These are phyloP conservation scores for Amphiprion percula DNA, from an alignment of 2,113 vertebrate species.

Conservation along the genomic window DNA sequence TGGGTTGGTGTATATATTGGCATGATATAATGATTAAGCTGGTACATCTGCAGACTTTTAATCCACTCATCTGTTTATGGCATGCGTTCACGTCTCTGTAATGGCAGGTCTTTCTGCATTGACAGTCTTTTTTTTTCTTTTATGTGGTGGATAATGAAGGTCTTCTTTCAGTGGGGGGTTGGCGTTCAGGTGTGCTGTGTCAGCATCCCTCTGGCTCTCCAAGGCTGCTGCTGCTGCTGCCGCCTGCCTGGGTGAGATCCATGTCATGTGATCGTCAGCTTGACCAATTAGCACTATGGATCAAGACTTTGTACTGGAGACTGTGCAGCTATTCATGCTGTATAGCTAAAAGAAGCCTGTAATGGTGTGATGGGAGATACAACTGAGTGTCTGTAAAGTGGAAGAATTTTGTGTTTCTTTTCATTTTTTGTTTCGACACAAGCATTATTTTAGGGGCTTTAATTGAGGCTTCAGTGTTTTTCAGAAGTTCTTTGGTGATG, in stretches of 20 bases:
- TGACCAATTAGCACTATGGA: conserved; percentile 68
- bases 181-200: conserved; percentile 80
- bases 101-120: conserved; percentile 10
- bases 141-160: conserved; percentile 55
- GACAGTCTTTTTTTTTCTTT: conserved; percentile 23
- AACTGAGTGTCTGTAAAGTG: conserved; percentile 4
- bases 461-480: background rate
- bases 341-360: conserved; percentile 49
- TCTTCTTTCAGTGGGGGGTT: conserved; percentile 58
- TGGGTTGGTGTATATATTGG: conserved; percentile 11
- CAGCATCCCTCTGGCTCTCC: conserved; percentile 72
- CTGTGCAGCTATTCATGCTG: conserved; percentile 69
- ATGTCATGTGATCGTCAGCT: conserved; percentile 66
- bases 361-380: conserved; percentile 37
- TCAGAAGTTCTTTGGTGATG: background rate
- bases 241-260: conserved; percentile 55
- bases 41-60: conserved; percentile 12
- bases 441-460: background rate
- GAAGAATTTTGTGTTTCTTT: background rate
- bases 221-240: conserved; percentile 52
- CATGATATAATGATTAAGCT: background rate
- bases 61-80: background rate
- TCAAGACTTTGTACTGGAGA: conserved; percentile 48
- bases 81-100: background rate
- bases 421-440: background rate